phyloP scores from a whole-genome alignment of 2,888 invertebrate species.

The Subacronicta megacephala region DNA sequence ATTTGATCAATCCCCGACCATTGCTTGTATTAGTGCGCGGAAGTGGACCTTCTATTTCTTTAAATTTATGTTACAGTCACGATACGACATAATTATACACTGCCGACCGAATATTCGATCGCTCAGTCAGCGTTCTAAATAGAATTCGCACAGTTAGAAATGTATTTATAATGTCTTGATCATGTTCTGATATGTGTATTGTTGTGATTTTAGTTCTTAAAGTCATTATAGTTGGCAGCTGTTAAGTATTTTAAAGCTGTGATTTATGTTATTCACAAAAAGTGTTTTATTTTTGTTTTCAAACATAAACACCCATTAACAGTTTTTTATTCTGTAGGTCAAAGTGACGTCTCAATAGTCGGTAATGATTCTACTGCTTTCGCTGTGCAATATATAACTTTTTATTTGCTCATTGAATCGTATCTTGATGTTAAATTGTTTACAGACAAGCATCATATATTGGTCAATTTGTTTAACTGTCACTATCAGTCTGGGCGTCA shows the following conservation, averaged over 20 bases:
- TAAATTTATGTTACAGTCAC: constrained; percentile 14
- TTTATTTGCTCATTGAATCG: constrained; percentile 36
- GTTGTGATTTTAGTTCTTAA: constrained; percentile 14
- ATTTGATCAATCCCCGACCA: not conserved
- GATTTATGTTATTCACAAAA: not conserved
- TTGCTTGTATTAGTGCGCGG: not conserved
- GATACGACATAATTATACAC: constrained; percentile 43
- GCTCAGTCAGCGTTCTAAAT: constrained; percentile 56
- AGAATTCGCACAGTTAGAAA: constrained; percentile 47
- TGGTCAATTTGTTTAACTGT: constrained; percentile 40
- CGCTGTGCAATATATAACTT: constrained; percentile 16
- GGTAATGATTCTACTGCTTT: constrained; percentile 33
- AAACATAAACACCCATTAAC: no score
- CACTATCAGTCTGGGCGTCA: constrained; percentile 31
- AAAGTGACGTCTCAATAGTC: not conserved
- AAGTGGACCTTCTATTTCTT: constrained; percentile 29
- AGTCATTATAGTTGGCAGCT: not conserved
- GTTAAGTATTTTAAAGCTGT: no score
- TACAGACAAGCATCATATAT: constrained; percentile 27
- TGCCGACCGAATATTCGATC: constrained; percentile 55
- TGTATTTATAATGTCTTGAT: constrained; percentile 45
- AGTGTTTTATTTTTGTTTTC: no score
- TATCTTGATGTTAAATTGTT: constrained; percentile 25
- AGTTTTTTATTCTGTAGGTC: no score
- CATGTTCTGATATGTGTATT: constrained; percentile 25